Conservation (phyloP, 2,113 vertebrate species). For the Pterocles orientalis region DNA sequence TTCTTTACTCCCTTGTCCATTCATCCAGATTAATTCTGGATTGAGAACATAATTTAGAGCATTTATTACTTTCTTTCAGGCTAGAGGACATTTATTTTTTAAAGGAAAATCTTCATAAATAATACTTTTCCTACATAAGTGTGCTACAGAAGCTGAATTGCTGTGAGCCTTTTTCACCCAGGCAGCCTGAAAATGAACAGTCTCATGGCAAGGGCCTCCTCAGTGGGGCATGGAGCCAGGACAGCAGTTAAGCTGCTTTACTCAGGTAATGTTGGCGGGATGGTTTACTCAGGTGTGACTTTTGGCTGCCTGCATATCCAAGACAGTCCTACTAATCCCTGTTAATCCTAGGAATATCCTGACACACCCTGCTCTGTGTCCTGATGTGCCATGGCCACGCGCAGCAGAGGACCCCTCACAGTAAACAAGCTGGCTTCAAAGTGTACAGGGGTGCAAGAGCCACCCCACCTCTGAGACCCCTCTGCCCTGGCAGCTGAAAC, state of each 20-base stretch:
- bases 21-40: background rate
- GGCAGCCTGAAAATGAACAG: background rate
- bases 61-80: background rate
- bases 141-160: background rate
- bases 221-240: background rate
- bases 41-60: background rate
- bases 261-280: background rate
- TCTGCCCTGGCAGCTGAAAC: background rate
- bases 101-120: background rate
- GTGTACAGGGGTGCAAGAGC: background rate
- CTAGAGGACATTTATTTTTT: background rate
- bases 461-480: background rate
- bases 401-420: background rate
- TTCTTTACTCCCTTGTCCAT: background rate
- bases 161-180: background rate
- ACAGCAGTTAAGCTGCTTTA: background rate
- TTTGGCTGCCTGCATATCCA: rapidly evolving
- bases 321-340: background rate
- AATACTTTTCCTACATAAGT: background rate
- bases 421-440: background rate
- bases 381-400: background rate
- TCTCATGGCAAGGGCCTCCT: background rate
- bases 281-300: background rate
- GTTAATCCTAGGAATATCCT: background rate
- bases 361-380: background rate